Percentiles rank a stretch among this genome's conserved stretches.
Evolutionary conservation across 2,113 vertebrate genomes (phyloP).

Genomic region (Lepisosteus oculatus): DNA sequence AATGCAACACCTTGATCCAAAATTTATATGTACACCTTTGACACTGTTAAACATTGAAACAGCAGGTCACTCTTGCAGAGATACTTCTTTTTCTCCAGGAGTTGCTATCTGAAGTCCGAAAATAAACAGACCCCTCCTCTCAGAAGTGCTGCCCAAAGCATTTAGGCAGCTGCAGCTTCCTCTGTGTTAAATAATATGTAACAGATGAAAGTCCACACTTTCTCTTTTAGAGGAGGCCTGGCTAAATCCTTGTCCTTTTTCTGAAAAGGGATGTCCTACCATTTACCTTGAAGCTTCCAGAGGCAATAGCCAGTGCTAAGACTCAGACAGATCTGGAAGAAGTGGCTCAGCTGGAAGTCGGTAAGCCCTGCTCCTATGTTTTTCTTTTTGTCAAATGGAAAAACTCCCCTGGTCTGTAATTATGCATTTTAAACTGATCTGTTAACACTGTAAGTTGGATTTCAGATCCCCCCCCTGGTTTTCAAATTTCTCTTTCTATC

Average conservation of each 20-base stretch:
- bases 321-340: slow-evolving; percentile 87
- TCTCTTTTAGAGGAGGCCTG: background rate
- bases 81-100: background rate
- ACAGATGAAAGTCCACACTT: background rate
- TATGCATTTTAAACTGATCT: slow-evolving; percentile 27
- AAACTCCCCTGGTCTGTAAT: background rate
- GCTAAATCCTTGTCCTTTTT: slow-evolving; percentile 24
- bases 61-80: no score
- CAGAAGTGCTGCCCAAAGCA: background rate
- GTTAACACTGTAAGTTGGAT: slow-evolving; percentile 8
- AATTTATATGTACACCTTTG: background rate
- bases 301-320: slow-evolving; percentile 78
- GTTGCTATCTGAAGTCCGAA: background rate
- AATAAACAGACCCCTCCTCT: background rate
- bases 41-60: no score
- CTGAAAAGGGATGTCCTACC: slow-evolving; percentile 82
- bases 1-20: background rate
- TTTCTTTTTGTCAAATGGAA: background rate
- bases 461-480: slow-evolving; percentile 3
- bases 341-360: slow-evolving; percentile 81
- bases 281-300: slow-evolving; percentile 86
- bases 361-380: slow-evolving; percentile 55
- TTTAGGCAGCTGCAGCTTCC: background rate
- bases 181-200: background rate
- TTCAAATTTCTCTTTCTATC: background rate